Evolutionary conservation across 2,797 vertebrate genomes (phyloP), one percentile per base, ranked within the genome.

Genomic region (Clarias pachynema): DNA sequence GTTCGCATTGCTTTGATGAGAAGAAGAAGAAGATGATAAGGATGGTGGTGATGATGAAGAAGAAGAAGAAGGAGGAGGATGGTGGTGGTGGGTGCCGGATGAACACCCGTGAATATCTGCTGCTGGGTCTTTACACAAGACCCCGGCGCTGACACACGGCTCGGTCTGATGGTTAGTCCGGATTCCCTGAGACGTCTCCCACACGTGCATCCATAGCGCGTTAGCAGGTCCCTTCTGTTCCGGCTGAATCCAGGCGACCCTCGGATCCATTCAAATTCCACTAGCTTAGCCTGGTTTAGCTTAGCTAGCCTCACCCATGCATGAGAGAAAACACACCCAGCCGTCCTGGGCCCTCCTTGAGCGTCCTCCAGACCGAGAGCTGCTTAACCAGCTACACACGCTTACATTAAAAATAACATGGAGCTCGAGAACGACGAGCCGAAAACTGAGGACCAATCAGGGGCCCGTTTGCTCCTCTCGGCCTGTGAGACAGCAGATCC

Each of bases 181-280:
- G 86, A 94, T 94, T 94, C 96, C 97, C 96, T 98, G 97, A 96
- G 97, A 97, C 91, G 96, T 98, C 95, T 99, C 97, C 98, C 98
- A 99, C 94, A 98, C 97, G 90, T 97, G 96, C 98, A 99, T 99
- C 98, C 98, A 99, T 93, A 99, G 96, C 91, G 96, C 96, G 95
- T 98, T 99, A 92, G 98, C 97, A 92, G 97, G 98, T 95, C 98
- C 97, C 95, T 97, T 98, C 96, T 99, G 98, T 93, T 99, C 98
- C 89, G 98, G 98, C 96, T 99, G 98, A 95, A 98, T 98, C 98
- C 98, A 99, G 93, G 98, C 97, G 92, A 99, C 96, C 94, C 97
- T 97, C 95, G 97, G 97, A 97, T 99, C 98, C 98, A 99, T 99
- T 96, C 97, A 97, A 95, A 94, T 93, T 93, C 89, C 92, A 90